phyloP scores from a whole-genome alignment of 1,140 invertebrate genomes.

The Ptiloglossa arizonensis region DNA sequence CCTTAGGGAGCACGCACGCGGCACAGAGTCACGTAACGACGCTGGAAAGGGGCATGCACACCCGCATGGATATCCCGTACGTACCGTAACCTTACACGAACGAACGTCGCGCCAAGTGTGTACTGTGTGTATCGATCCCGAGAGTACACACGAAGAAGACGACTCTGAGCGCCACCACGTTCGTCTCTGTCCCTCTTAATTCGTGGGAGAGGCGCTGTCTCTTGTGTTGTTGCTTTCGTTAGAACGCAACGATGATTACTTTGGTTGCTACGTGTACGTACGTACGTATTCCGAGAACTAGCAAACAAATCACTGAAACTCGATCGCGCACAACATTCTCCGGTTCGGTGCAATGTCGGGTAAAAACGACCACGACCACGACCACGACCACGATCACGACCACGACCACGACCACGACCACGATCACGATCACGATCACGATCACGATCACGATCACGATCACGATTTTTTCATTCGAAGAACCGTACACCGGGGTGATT shows the following conservation, averaged over 20 bases:
- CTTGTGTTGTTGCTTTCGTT: constrained; percentile 45
- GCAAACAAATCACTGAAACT: constrained; percentile 12
- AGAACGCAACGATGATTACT: constrained; percentile 22
- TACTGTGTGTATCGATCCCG: constrained; percentile 77
- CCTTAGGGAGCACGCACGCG: constrained; percentile 23
- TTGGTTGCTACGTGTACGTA: neutral
- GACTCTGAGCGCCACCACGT: constrained; percentile 70
- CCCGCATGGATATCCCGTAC: constrained; percentile 34
- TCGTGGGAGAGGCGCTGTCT: constrained; percentile 41
- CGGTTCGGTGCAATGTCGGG: neutral
- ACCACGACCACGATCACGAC: no score
- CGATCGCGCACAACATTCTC: neutral
- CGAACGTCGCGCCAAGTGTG: constrained; percentile 60
- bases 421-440: no score
- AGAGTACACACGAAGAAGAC: constrained; percentile 69
- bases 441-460: no score
- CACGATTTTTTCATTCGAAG: neutral
- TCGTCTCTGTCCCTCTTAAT: constrained; percentile 54
- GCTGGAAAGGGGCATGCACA: constrained; percentile 15
- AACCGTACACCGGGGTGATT: neutral
- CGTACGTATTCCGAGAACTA: constrained; percentile 16
- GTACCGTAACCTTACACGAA: constrained; percentile 59
- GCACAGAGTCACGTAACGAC: constrained; percentile 2
- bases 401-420: no score
- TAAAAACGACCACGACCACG: constrained; percentile 1